Percentiles rank a stretch among this genome's conserved stretches.
These are phyloP conservation scores for Achatina immaculata DNA, from an alignment of 1,140 invertebrate species.

Conservation along the genomic window DNA sequence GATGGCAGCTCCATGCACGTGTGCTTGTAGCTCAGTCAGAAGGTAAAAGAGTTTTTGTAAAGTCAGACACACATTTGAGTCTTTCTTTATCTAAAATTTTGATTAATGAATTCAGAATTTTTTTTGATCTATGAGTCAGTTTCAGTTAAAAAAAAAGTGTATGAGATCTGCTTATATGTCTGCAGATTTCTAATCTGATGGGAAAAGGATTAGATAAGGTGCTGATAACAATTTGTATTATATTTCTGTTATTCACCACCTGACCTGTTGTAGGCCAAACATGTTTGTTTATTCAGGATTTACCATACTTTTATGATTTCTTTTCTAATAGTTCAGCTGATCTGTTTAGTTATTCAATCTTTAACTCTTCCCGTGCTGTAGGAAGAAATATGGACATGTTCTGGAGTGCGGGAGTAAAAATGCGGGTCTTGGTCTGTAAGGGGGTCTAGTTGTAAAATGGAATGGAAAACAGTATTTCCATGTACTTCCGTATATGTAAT, in stretches of 20 bases:
- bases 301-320: too few species aligned
- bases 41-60: conserved; percentile 46
- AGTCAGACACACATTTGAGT: neutral
- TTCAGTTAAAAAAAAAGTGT: neutral
- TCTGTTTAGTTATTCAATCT: too few species aligned
- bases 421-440: too few species aligned
- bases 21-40: conserved; percentile 69
- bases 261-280: neutral
- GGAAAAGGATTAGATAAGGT: neutral
- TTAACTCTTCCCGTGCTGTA: too few species aligned
- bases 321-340: too few species aligned
- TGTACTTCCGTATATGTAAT: too few species aligned
- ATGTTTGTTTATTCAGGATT: conserved; percentile 11
- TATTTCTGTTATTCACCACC: neutral
- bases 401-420: too few species aligned
- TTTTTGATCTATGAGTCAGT: neutral
- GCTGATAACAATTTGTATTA: neutral
- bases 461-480: too few species aligned
- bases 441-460: too few species aligned
- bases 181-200: neutral
- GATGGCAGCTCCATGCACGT: conserved; percentile 69
- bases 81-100: conserved; percentile 6
- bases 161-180: neutral
- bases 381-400: too few species aligned
- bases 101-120: neutral